Percentiles rank a stretch among this genome's conserved stretches.
phyloP scores from a whole-genome alignment of 1,140 invertebrate genomes.

The Patella vulgata region DNA sequence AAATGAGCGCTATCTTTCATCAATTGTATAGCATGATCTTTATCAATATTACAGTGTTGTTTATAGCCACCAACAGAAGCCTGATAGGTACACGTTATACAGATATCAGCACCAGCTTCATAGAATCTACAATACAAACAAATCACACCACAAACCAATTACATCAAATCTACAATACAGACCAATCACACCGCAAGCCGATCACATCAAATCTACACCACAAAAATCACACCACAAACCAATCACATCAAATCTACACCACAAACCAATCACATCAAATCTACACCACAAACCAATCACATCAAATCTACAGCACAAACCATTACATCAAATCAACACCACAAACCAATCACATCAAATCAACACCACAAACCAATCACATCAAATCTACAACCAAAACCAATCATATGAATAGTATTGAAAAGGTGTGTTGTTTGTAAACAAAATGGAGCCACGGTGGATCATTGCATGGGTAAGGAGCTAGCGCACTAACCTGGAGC shows the following conservation, averaged over 20 bases:
- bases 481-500: too few relatives aligned
- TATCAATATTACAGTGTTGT: slow-evolving; percentile 74
- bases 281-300: not conserved
- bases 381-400: too few relatives aligned
- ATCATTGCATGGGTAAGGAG: too few relatives aligned
- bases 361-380: too few relatives aligned
- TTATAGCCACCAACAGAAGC: slow-evolving; percentile 82
- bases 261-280: not conserved
- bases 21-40: slow-evolving; percentile 74
- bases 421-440: too few relatives aligned
- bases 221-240: not conserved
- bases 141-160: not conserved
- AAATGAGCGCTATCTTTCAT: slow-evolving; percentile 70
- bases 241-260: not conserved
- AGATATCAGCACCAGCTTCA: slow-evolving; percentile 83
- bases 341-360: too few relatives aligned
- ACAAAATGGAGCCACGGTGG: too few relatives aligned
- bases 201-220: not conserved
- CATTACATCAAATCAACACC: too few relatives aligned
- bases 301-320: not conserved
- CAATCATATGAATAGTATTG: too few relatives aligned
- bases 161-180: not conserved
- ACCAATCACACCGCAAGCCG: not conserved
- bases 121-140: slow-evolving; percentile 44
- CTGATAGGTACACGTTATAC: slow-evolving; percentile 90